A percentile compares a stretch with the other conserved stretches of the same genome.
phyloP scores from a whole-genome alignment of 2,113 vertebrate genomes.

The Mirza zaza region DNA sequence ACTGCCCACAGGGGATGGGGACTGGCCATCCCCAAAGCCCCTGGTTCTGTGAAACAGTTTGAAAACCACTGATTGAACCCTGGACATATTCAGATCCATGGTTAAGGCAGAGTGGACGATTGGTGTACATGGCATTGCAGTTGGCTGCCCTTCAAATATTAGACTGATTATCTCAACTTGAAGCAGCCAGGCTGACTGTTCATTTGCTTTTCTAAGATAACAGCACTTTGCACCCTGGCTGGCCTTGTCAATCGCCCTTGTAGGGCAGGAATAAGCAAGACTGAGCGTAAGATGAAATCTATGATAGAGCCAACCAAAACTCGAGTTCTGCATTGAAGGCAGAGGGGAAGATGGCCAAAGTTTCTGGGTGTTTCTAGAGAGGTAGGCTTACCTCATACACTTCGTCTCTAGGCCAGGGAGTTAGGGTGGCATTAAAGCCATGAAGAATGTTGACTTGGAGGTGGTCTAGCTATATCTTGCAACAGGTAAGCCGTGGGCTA shows the following conservation, averaged over 20 bases:
- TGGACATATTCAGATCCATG: background rate
- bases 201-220: no score
- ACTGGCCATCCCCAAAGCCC: background rate
- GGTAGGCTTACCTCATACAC: background rate
- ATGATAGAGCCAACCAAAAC: background rate
- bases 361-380: background rate
- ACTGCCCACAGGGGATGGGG: no score
- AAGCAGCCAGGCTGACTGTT: background rate
- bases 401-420: background rate
- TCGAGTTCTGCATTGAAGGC: background rate
- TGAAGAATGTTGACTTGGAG: background rate
- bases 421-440: background rate
- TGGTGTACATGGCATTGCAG: rapidly evolving
- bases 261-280: background rate
- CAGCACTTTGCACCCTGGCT: no score
- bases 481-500: no score
- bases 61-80: no score
- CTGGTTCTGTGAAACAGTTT: background rate
- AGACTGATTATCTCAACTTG: background rate
- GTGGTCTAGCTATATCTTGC: background rate
- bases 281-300: background rate
- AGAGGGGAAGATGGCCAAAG: background rate
- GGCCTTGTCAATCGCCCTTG: rapidly evolving
- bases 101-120: background rate
- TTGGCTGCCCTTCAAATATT: background rate